Percentiles rank a stretch among this genome's conserved stretches.
phyloP scores from a whole-genome alignment of 2,888 invertebrate species.

The Troides aeacus region DNA sequence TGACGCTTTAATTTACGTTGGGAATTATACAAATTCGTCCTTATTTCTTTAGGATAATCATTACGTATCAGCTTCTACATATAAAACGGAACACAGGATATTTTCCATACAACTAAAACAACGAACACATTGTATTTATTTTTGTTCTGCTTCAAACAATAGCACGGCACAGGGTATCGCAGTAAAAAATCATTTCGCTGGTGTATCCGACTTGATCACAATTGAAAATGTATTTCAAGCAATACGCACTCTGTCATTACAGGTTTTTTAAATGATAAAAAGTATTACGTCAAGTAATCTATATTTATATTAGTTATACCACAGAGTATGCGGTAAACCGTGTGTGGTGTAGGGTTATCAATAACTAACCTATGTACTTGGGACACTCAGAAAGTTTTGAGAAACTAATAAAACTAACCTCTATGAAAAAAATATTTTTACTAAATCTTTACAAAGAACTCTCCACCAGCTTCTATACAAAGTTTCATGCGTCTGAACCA shows the following conservation, averaged over 20 bases:
- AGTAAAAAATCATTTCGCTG: slow-evolving; percentile 6
- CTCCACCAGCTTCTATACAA: too few species aligned
- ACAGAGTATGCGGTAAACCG: too few species aligned
- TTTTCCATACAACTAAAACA: slow-evolving; percentile 7
- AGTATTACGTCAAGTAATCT: too few species aligned
- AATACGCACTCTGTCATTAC: not conserved
- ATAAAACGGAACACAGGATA: not conserved
- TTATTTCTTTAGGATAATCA: not conserved
- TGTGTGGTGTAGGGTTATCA: too few species aligned
- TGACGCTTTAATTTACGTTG: not conserved
- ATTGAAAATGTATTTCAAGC: not conserved
- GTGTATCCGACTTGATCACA: not conserved
- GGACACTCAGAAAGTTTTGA: too few species aligned
- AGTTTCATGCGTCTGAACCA: too few species aligned
- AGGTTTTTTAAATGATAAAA: too few species aligned
- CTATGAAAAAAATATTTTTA: too few species aligned
- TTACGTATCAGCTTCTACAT: not conserved
- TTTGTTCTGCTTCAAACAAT: slow-evolving; percentile 21
- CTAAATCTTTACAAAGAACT: too few species aligned
- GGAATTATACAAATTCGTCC: not conserved
- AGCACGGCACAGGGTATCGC: slow-evolving; percentile 7
- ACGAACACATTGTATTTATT: slow-evolving; percentile 11
- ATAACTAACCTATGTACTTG: too few species aligned
- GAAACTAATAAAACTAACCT: too few species aligned
- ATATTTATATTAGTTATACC: too few species aligned